Percentiles rank a stretch among this genome's conserved stretches.
Evolutionary conservation across 2,888 invertebrate genomes (phyloP).

Genomic region (Ptychoptera albimana): DNA sequence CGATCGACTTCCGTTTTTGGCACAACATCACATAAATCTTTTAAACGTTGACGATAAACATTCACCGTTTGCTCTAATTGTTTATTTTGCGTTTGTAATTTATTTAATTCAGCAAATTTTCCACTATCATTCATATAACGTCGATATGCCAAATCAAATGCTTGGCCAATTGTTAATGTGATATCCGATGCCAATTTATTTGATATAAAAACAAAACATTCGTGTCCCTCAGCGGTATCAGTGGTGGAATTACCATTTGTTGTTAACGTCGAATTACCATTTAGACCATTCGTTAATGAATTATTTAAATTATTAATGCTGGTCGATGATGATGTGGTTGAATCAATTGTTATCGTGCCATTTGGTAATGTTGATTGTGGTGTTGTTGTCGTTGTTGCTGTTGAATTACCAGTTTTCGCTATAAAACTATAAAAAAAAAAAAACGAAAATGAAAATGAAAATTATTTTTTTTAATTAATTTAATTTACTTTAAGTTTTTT

Average conservation of each 20-base stretch:
- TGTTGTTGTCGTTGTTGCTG: not conserved
- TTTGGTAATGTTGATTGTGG: conserved; percentile 9
- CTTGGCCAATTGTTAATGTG: conserved; percentile 94
- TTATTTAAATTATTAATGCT: conserved; percentile 5
- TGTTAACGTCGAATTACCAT: not conserved
- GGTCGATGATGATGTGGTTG: conserved; percentile 10
- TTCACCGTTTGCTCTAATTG: conserved; percentile 74
- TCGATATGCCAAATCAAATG: conserved; percentile 93
- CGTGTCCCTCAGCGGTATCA: conserved; percentile 57
- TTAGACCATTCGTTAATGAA: no score
- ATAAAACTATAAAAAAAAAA: conserved; percentile 20
- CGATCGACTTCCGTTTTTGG: conserved; percentile 29
- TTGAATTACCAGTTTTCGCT: conserved; percentile 20
- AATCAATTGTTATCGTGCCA: conserved; percentile 6
- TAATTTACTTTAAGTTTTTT: no score
- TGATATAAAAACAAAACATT: conserved; percentile 94
- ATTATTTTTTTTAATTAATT: no score
- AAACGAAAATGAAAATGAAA: not conserved
- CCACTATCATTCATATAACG: conserved; percentile 86
- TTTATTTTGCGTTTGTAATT: conserved; percentile 77
- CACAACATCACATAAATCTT: conserved; percentile 38
- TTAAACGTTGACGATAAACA: conserved; percentile 64
- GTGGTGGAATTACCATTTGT: conserved; percentile 11
- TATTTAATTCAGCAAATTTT: conserved; percentile 63
- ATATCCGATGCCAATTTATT: conserved; percentile 96